Evolutionary conservation across 2,113 vertebrate species (phyloP).

Genomic region (Microtus oregoni): DNA sequence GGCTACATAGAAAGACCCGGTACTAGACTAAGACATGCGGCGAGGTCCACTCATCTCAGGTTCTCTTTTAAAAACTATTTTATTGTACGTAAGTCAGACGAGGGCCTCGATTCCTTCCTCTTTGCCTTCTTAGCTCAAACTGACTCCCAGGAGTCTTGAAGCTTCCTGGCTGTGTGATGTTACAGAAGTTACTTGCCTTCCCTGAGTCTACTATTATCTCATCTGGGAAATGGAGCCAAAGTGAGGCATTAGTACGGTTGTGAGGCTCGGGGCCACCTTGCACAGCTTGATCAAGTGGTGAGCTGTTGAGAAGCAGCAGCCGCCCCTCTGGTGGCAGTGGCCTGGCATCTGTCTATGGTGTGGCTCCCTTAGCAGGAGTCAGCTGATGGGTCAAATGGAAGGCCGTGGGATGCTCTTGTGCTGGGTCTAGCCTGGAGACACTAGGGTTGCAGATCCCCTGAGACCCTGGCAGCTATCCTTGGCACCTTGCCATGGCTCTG

Average conservation of each 20-base stretch:
- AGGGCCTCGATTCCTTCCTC: not conserved
- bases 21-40: not conserved
- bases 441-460: not conserved
- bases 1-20: not conserved
- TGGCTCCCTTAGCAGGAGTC: not conserved
- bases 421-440: not conserved
- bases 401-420: not conserved
- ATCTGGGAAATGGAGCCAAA: not conserved
- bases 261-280: not conserved
- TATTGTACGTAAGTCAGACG: not conserved
- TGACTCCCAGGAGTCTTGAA: not conserved
- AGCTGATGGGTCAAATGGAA: not conserved
- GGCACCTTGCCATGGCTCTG: not conserved
- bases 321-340: not conserved
- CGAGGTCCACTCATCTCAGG: not conserved
- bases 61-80: not conserved
- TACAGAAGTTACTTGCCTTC: not conserved
- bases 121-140: not conserved
- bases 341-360: not conserved
- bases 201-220: not conserved
- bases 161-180: not conserved
- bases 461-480: conserved; percentile 10
- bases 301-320: not conserved
- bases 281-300: not conserved
- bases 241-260: not conserved